Percentiles rank a stretch among this genome's conserved stretches.
Conservation (phyloP, 2,888 invertebrate species). For the Sussaba pulchella region DNA sequence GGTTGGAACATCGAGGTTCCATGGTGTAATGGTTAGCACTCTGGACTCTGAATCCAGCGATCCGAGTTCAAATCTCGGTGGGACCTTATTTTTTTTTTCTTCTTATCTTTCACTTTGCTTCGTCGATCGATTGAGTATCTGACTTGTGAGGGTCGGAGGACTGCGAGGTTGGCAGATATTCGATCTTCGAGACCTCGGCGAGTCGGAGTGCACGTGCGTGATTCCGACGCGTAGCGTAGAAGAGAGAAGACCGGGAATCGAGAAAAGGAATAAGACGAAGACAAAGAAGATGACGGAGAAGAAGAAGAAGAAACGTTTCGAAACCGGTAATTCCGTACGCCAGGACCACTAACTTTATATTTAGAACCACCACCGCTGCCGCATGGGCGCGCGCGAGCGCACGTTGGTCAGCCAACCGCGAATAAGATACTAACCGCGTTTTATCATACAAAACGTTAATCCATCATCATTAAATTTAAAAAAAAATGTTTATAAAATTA, state of each 20-base stretch:
- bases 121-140: slow-evolving; percentile 51
- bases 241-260: slow-evolving; percentile 7
- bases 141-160: slow-evolving; percentile 5
- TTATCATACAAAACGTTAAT: slow-evolving; percentile 24
- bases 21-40: slow-evolving; percentile 89
- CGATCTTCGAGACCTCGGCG: slow-evolving; percentile 53
- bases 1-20: not conserved
- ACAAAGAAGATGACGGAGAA: slow-evolving; percentile 23
- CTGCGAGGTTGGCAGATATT: slow-evolving; percentile 10
- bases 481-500: not conserved
- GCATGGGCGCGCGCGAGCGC: slow-evolving; percentile 75
- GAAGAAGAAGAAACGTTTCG: slow-evolving; percentile 71
- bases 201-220: slow-evolving; percentile 56
- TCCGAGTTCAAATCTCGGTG: slow-evolving; percentile 92
- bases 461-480: slow-evolving; percentile 5
- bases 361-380: slow-evolving; percentile 77
- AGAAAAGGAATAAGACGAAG: slow-evolving; percentile 36
- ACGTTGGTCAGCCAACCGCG: slow-evolving; percentile 74
- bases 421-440: slow-evolving; percentile 57
- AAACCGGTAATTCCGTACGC: slow-evolving; percentile 81
- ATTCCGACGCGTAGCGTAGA: slow-evolving; percentile 41
- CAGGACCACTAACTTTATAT: slow-evolving; percentile 75
- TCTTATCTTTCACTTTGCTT: not conserved
- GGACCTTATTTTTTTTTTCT: slow-evolving; percentile 15
- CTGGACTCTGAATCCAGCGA: slow-evolving; percentile 93